These are phyloP conservation scores for Pterostichus madidus DNA, from an alignment of 2,888 invertebrate genomes.

Conservation along the genomic window DNA sequence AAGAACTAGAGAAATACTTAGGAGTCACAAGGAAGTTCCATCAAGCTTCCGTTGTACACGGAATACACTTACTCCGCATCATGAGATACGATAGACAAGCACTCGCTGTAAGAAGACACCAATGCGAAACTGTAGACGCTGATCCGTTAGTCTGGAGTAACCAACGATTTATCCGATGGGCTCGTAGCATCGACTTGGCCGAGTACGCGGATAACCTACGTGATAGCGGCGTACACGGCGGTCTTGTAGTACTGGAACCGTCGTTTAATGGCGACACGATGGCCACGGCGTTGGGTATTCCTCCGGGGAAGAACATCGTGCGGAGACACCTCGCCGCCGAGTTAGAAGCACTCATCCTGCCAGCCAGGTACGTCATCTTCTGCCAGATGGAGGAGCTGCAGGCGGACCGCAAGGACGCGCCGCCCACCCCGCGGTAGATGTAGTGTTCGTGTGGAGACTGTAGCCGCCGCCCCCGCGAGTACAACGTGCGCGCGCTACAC, in stretches of 20 bases:
- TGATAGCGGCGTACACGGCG: constrained; percentile 98
- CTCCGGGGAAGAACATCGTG: constrained; percentile 95
- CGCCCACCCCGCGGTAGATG: constrained; percentile 57
- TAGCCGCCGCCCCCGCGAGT: constrained; percentile 17
- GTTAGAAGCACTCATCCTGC: constrained; percentile 93
- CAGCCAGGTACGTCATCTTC: constrained; percentile 95
- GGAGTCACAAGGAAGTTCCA: constrained; percentile 96
- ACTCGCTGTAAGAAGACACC: constrained; percentile 90
- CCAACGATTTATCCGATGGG: constrained; percentile 96
- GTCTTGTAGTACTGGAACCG: constrained; percentile 94
- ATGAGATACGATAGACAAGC: constrained; percentile 94
- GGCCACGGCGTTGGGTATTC: constrained; percentile 95
- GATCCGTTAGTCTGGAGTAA: constrained; percentile 98
- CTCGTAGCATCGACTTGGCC: constrained; percentile 93
- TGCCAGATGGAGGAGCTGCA: constrained; percentile 92
- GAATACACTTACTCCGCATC: constrained; percentile 93
- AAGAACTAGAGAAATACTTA: constrained; percentile 95
- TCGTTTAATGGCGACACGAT: constrained; percentile 97
- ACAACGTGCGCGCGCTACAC: constrained; percentile 29
- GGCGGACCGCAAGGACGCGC: constrained; percentile 76
- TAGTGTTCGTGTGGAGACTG: constrained; percentile 27
- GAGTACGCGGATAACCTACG: constrained; percentile 96
- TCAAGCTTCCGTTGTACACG: constrained; percentile 96
- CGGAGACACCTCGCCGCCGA: constrained; percentile 94
- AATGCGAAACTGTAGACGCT: constrained; percentile 92